Conservation (phyloP, 2,113 vertebrate genomes). For the Charina bottae region DNA sequence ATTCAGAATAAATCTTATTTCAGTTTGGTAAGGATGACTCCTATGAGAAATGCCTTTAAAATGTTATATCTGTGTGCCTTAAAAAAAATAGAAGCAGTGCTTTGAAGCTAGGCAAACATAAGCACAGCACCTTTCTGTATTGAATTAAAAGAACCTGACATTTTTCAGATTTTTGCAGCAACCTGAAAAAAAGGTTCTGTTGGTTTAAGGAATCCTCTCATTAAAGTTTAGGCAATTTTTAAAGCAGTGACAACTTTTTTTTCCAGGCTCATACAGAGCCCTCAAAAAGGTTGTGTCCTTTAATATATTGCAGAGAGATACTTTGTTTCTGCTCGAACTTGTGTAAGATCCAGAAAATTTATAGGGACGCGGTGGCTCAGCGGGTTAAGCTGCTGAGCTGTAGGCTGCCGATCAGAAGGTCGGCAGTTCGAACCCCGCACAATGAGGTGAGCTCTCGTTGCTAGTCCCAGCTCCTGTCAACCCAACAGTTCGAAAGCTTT, state of each 20-base stretch:
- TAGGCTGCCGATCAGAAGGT: too few relatives aligned
- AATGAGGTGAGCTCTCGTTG: too few relatives aligned
- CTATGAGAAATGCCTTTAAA: neutral
- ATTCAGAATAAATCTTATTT: neutral
- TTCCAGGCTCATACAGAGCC: neutral
- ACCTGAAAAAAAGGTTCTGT: neutral
- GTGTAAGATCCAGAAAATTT: neutral
- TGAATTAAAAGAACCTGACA: neutral
- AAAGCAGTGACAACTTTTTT: neutral
- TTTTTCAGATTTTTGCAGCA: neutral
- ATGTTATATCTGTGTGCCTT: neutral
- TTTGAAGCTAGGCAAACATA: neutral
- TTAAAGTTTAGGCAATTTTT: neutral
- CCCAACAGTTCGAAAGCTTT: too few relatives aligned
- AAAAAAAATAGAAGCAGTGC: neutral
- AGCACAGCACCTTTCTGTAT: neutral
- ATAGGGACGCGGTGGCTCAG: too few relatives aligned
- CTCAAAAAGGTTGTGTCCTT: neutral
- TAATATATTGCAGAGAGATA: neutral
- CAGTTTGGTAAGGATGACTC: neutral
- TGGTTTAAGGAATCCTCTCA: neutral
- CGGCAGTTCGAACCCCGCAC: too few relatives aligned
- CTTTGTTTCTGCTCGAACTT: neutral
- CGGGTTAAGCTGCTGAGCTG: too few relatives aligned
- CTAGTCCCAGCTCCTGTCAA: too few relatives aligned